Base-by-base conservation (phyloP, 64 coral and sea anemone species). In the Porites australiensis region DNA sequence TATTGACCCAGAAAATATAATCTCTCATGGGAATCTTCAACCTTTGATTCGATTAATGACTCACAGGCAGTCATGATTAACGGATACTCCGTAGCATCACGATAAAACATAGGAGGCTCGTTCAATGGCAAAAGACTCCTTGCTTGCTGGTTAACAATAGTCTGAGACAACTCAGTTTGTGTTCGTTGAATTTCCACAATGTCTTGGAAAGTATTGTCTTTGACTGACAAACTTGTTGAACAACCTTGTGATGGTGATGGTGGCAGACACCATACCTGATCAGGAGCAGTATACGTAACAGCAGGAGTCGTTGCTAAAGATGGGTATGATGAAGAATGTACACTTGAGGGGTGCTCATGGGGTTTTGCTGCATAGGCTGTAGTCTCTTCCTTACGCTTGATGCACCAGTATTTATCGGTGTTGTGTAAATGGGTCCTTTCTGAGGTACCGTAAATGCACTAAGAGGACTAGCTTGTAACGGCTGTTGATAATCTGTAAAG, bases 51-150 rank as follows among this genome's bases (percentile, higher is more conserved):
- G n/a, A n/a, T n/a, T 62, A 89, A 89, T 6, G 95, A 52, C 44
- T 89, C 72, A 71, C 93, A 97, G 43, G 95, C 88, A 16, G 88
- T 88, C n/a, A 70, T 88, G 75, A 88, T 93, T 91, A 79, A 79
- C 4, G 93, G 87, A 77, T 69, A 93, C 3, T 96, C 88, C 64
- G 93, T 55, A 61, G 77, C n/a, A 23, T 93, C 83, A n/a, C 84
- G 75, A 59, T 62, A 70, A 55, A 93, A 93, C 51, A 55, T 72
- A 9, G 91, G 74, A 44, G 82, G 90, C 45, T n/a, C n/a, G n/a
- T n/a, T n/a, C n/a, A n/a, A n/a, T n/a, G n/a, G n/a, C n/a, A n/a
- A n/a, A n/a, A n/a, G n/a, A n/a, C n/a, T n/a, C n/a, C n/a, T n/a
- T n/a, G n/a, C n/a, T n/a, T n/a, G n/a, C n/a, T n/a, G n/a, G 77